Evolutionary conservation across 2,113 vertebrate genomes (phyloP).

Genomic region (Pyrgilauda ruficollis): DNA sequence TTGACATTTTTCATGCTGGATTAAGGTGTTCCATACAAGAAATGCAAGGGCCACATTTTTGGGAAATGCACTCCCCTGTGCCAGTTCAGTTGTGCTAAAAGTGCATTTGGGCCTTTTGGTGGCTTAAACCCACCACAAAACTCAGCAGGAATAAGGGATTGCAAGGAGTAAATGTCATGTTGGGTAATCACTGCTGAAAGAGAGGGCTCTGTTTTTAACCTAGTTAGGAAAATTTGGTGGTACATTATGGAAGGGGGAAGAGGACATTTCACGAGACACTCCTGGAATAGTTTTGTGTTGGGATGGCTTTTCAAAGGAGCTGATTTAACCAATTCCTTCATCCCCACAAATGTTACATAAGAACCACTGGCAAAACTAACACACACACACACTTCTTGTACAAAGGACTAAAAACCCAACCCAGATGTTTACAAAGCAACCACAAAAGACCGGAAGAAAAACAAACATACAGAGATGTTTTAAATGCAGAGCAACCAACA

Average conservation of each 20-base stretch:
- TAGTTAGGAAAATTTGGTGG: neutral
- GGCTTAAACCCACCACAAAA: neutral
- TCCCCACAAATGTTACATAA: conserved; percentile 16
- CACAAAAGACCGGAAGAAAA: conserved; percentile 54
- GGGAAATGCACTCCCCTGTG: neutral
- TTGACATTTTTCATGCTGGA: neutral
- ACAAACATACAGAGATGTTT: conserved; percentile 55
- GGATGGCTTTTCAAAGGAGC: conserved; percentile 24
- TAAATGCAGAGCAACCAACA: conserved; percentile 37
- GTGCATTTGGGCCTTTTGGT: neutral
- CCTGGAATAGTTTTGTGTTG: neutral
- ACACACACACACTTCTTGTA: neutral
- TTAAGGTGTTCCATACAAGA: neutral
- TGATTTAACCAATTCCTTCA: conserved; percentile 19
- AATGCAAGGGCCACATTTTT: neutral
- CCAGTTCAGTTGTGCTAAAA: neutral
- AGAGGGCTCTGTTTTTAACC: neutral
- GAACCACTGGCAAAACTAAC: conserved; percentile 20
- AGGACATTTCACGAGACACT: neutral
- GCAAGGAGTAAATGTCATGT: neutral
- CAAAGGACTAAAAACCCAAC: conserved; percentile 35
- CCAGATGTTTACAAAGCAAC: conserved; percentile 64
- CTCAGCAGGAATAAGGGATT: neutral
- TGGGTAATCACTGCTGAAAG: neutral
- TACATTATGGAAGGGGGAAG: neutral